A percentile compares a stretch with the other conserved stretches of the same genome.
Evolutionary conservation across 2,888 invertebrate genomes (phyloP).

Genomic region (Agrochola lota): DNA sequence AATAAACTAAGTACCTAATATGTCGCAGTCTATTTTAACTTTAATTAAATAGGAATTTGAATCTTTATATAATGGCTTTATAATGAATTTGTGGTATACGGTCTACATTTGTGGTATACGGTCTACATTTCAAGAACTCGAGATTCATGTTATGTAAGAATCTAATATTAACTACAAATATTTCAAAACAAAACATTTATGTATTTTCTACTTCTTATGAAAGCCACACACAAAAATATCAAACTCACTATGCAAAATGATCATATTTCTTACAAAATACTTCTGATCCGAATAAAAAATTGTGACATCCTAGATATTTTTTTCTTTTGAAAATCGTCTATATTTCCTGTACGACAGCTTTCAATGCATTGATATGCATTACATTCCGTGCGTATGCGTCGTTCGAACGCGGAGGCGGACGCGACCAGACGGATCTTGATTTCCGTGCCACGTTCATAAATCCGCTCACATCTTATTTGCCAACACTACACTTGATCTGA

Average conservation of each 20-base stretch:
- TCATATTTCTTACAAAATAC: slow-evolving; percentile 4
- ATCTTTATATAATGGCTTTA: not conserved
- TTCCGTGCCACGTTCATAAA: slow-evolving; percentile 40
- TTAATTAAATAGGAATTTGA: not conserved
- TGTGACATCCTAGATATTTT: not conserved
- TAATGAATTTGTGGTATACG: not conserved
- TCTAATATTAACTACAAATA: not conserved
- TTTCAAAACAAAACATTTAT: no score
- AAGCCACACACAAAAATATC: not conserved
- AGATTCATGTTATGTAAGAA: slow-evolving; percentile 10
- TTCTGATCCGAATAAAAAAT: not conserved
- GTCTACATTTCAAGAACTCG: not conserved
- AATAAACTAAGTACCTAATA: slow-evolving; percentile 76
- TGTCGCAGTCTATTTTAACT: not conserved
- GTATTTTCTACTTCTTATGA: not conserved
- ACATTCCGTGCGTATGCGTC: slow-evolving; percentile 23
- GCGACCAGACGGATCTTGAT: slow-evolving; percentile 44
- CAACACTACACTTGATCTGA: slow-evolving; percentile 16
- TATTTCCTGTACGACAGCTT: slow-evolving; percentile 38
- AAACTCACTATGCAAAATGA: not conserved
- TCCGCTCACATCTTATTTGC: slow-evolving; percentile 39
- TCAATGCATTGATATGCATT: slow-evolving; percentile 49
- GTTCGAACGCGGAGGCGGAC: slow-evolving; percentile 33
- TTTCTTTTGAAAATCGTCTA: not conserved
- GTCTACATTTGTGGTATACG: not conserved